Evolutionary conservation across 2,797 vertebrate genomes (phyloP).

Genomic region (Rousettus madagascariensis): DNA sequence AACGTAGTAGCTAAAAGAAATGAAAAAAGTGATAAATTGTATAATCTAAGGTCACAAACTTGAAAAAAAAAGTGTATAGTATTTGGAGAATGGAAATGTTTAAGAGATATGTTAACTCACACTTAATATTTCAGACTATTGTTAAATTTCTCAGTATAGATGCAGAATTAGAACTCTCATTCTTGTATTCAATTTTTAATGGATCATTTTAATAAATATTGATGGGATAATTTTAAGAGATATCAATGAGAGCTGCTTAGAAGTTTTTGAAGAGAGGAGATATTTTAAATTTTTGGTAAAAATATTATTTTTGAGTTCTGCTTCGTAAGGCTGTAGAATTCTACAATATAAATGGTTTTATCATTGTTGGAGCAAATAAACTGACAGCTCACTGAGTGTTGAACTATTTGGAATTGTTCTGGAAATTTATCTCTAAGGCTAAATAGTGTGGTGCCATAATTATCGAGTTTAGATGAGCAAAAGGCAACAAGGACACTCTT

Average conservation of each 20-base stretch:
- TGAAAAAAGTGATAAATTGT: background rate
- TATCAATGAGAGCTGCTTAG: background rate
- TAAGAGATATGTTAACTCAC: background rate
- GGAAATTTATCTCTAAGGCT: background rate
- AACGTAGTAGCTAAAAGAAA: background rate
- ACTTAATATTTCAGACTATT: background rate
- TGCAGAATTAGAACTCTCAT: background rate
- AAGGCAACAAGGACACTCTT: background rate
- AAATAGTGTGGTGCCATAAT: background rate
- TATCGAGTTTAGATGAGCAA: conserved; percentile 11
- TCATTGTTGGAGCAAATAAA: background rate
- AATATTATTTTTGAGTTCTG: background rate
- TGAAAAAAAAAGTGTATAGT: background rate
- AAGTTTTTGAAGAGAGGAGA: background rate
- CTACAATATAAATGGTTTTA: background rate
- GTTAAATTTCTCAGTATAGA: background rate
- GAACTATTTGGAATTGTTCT: background rate
- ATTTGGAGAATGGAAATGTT: background rate
- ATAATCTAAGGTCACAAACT: background rate
- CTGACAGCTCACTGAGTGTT: background rate
- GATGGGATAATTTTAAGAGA: background rate
- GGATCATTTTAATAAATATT: background rate
- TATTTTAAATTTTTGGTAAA: background rate
- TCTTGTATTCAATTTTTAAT: background rate
- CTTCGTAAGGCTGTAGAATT: background rate